Evolutionary conservation across 2,797 vertebrate genomes (phyloP).

Genomic region (Borostomias antarcticus): DNA sequence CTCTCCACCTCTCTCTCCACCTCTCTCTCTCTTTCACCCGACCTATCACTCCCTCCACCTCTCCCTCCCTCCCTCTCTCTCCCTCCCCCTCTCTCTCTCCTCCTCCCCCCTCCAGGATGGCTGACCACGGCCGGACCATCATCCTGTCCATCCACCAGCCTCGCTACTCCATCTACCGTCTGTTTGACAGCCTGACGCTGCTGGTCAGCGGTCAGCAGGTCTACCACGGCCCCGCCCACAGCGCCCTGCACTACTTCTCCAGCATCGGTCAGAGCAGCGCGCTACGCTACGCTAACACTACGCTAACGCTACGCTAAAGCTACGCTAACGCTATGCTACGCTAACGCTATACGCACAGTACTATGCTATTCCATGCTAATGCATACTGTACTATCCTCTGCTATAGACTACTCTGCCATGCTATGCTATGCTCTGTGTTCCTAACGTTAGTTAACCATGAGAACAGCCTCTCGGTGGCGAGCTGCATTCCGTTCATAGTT

Average conservation of each 20-base stretch:
- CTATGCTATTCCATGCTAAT: neutral
- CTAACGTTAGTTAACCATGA: too few relatives aligned
- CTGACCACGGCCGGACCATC: constrained; percentile 69
- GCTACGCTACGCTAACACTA: neutral
- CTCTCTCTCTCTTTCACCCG: neutral
- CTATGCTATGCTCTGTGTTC: too few relatives aligned
- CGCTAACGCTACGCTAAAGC: too few relatives aligned
- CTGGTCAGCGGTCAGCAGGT: constrained; percentile 74
- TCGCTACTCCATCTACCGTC: constrained; percentile 78
- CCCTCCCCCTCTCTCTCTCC: neutral
- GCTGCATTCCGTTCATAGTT: too few relatives aligned
- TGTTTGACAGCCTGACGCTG: constrained; percentile 79
- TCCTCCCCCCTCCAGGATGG: constrained; percentile 61
- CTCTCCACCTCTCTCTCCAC: neutral
- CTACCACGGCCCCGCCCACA: constrained; percentile 69
- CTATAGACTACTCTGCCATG: too few relatives aligned
- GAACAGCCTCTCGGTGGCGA: too few relatives aligned
- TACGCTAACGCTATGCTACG: neutral
- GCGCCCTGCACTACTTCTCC: constrained; percentile 72
- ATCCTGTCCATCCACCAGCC: constrained; percentile 84
- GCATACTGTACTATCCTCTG: too few relatives aligned
- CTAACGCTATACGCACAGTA: neutral
- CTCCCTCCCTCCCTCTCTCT: neutral
- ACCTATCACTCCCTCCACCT: neutral
- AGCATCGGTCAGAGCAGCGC: constrained; percentile 72